These are phyloP conservation scores for Pollachius pollachius DNA, from an alignment of 2,113 vertebrate species.

Conservation along the genomic window DNA sequence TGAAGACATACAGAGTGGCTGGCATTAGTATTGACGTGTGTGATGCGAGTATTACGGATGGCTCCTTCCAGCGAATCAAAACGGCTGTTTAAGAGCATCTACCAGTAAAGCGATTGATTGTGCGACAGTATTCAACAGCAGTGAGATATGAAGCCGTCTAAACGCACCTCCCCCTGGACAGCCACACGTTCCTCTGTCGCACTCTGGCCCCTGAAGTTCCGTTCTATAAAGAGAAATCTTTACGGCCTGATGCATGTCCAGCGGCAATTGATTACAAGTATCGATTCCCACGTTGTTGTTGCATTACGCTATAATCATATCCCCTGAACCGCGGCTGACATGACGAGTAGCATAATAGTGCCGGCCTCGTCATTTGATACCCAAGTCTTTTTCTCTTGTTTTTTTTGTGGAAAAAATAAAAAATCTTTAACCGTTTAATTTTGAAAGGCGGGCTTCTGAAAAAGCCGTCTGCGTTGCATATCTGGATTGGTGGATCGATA, in stretches of 20 bases:
- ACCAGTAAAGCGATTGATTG: too few species aligned
- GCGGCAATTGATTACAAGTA: conserved; percentile 56
- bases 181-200: conserved; percentile 26
- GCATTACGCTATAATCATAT: conserved; percentile 37
- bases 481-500: conserved; percentile 31
- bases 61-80: too few species aligned
- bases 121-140: too few species aligned
- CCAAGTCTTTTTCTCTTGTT: conserved; percentile 10
- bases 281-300: conserved; percentile 55
- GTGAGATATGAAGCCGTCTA: too few species aligned
- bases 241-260: conserved; percentile 30
- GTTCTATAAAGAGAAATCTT: conserved; percentile 49
- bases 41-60: too few species aligned
- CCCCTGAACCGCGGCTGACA: conserved; percentile 22
- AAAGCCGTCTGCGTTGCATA: background rate
- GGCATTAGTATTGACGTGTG: too few species aligned
- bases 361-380: conserved; percentile 27
- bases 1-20: too few species aligned
- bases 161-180: background rate
- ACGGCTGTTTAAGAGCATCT: too few species aligned
- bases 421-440: conserved; percentile 28
- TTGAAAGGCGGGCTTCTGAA: background rate
- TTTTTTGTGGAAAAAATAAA: background rate
- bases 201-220: conserved; percentile 48
- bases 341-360: conserved; percentile 29